Evolutionary conservation across 2,797 vertebrate species (phyloP), one percentile per base, ranked within the genome.

Genomic region (Cichlasoma orientale): DNA sequence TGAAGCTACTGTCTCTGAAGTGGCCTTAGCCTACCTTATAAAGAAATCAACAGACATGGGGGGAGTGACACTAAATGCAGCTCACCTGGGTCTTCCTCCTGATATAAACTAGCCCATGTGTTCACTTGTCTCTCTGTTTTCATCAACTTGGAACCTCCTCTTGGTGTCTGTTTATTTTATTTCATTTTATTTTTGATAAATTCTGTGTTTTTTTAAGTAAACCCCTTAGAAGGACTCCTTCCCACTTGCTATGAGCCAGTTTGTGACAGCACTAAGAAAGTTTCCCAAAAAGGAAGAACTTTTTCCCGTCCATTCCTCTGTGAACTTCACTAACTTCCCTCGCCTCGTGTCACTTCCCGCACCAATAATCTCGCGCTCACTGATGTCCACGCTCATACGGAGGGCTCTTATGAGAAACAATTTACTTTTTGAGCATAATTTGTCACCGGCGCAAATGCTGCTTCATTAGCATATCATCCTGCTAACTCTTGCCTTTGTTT

Each of bases 381-480:
- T 47, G 68, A 77, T 84, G 86, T 90, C 87, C 85, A 78, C 69
- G 69, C 88, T 79, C 82, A 63, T 78, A 61, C 79, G 21, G 63
- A 82, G 72, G 82, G 66, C 85, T 87, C 86, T 90, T 85, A 84
- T 78, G 83, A 90, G 84, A 94, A 94, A 94, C 91, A 92, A 91
- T 93, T 91, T 92, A 89, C 90, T 88, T 94, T 95, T 93, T 93
- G 88, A 90, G 85, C 77, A 79, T 93, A 91, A 95, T 96, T 95
- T 95, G 93, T 95, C 86, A 92, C 82, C 19, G 5, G 82, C 86
- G 86, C 82, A 72, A 72, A 25, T 79, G 81, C 83, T 68, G 88
- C 84, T 92, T 95, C 93, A 95, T 96, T 95, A 95, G 93, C 95
- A 95, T 96, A 94, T 93, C 90, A 93, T 93, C 92, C 87, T 89